Base-by-base conservation (phyloP, 2,797 vertebrate species). In the Parotocinclus haroldoi region DNA sequence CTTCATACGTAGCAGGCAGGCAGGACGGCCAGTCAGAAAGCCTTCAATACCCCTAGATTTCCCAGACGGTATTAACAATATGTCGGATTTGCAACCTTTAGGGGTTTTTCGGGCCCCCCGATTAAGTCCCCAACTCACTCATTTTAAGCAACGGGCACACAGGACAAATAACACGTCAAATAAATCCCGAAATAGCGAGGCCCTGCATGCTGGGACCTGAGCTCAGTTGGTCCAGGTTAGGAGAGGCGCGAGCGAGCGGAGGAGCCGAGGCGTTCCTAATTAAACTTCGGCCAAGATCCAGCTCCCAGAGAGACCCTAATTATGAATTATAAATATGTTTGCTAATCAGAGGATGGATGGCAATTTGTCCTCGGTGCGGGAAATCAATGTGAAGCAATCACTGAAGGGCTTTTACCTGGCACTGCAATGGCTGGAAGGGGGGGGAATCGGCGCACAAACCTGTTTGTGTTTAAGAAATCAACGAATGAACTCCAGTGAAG, bases 291-390 rank as follows among this genome's bases (percentile, higher is more conserved):
- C 75, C 46, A 27, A 50, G 40, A 38, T 63, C 75, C 69, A 79
- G 60, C 50, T 66, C 63, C 40, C 69, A 56, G 51, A 1, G 66
- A 58, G 63, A 78, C 79, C 64, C 77, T 85, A 83, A 87, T 91
- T 89, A 88, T 76, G 76, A 78, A 75, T 80, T 83, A 81, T 81
- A 82, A 82, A 85, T 83, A 84, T 82, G 80, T 76, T 80, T 76
- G 79, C 82, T 88, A 88, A 90, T 90, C 86, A 85, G 83, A 87
- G 75, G 68, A 77, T 45, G 69, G 79, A 75, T 37, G 62, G 75
- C 71, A 80, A 86, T 89, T 87, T 88, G 83, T 88, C 84, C 81
- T 80, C 71, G 44, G 75, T 81, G 78, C 64, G 50, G 39, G 48
- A 78, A 85, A 83, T 82, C 70, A 59, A 81, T 81, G 73, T 52